phyloP scores from a whole-genome alignment of 2,113 vertebrate species.

The Chloropsis cyanopogon region DNA sequence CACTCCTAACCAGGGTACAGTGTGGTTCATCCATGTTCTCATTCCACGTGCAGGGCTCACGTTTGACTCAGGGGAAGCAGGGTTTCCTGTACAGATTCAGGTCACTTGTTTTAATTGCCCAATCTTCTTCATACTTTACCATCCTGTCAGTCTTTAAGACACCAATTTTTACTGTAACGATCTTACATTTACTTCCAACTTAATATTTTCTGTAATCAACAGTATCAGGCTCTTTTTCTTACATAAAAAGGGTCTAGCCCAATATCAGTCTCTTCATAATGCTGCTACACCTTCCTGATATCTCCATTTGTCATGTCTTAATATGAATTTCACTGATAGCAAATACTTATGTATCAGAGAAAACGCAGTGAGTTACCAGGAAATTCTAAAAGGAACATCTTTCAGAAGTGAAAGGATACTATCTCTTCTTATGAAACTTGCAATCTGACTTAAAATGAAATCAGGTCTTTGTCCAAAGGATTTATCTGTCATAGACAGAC shows the following conservation, averaged over 20 bases:
- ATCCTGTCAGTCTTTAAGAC: not conserved
- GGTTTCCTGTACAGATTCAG: not conserved
- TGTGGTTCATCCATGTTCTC: not conserved
- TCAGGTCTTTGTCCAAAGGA: not conserved
- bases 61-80: not conserved
- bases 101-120: not conserved
- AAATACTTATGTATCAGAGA: not conserved
- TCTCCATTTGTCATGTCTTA: not conserved
- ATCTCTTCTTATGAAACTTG: not conserved
- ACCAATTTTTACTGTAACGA: not conserved
- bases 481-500: not conserved
- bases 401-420: not conserved
- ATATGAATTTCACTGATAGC: not conserved
- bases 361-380: not conserved
- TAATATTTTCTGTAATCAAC: not conserved
- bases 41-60: not conserved
- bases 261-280: not conserved
- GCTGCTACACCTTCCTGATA: rapidly evolving
- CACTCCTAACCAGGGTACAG: not conserved
- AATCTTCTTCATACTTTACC: not conserved
- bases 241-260: not conserved
- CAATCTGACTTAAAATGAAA: not conserved
- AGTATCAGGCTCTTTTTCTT: not conserved
- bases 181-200: not conserved
- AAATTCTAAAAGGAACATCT: not conserved